A percentile compares a stretch with the other conserved stretches of the same genome.
Conservation (phyloP, 1,140 invertebrate genomes). For the Drosophila santomea region DNA sequence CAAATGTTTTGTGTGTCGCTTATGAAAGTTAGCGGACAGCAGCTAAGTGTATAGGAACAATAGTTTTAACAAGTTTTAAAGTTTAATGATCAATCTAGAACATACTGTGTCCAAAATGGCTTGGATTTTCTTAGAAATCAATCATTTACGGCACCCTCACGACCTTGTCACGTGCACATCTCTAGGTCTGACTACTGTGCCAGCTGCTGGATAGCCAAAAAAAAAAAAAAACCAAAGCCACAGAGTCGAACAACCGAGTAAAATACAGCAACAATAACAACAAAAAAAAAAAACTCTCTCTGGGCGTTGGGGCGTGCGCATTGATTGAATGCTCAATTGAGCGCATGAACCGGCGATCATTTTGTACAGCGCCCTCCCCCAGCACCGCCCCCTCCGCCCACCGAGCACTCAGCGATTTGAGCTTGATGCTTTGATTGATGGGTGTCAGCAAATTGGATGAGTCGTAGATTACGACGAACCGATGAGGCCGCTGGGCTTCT, state of each 20-base stretch:
- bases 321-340: constrained; percentile 80
- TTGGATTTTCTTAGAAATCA: not conserved
- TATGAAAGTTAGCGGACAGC: too few relatives aligned
- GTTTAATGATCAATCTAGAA: too few relatives aligned
- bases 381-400: not conserved
- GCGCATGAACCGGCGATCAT: constrained; percentile 74
- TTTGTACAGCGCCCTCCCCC: constrained; percentile 46
- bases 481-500: constrained; percentile 41
- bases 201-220: constrained; percentile 48
- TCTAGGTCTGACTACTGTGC: constrained; percentile 47
- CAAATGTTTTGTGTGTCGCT: not conserved
- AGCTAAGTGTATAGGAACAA: too few relatives aligned
- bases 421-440: constrained; percentile 78
- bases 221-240: constrained; percentile 6
- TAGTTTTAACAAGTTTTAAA: too few relatives aligned
- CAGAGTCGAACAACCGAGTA: constrained; percentile 4
- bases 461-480: constrained; percentile 63
- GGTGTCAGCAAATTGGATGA: constrained; percentile 75
- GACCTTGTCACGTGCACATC: constrained; percentile 15
- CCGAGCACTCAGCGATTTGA: constrained; percentile 59
- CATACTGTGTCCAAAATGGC: too few relatives aligned
- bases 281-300: constrained; percentile 32
- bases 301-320: constrained; percentile 67
- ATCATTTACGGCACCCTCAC: not conserved
- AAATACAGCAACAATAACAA: constrained; percentile 5